These are phyloP conservation scores for Onychostruthus taczanowskii DNA, from an alignment of 2,113 vertebrate genomes.

Conservation along the genomic window DNA sequence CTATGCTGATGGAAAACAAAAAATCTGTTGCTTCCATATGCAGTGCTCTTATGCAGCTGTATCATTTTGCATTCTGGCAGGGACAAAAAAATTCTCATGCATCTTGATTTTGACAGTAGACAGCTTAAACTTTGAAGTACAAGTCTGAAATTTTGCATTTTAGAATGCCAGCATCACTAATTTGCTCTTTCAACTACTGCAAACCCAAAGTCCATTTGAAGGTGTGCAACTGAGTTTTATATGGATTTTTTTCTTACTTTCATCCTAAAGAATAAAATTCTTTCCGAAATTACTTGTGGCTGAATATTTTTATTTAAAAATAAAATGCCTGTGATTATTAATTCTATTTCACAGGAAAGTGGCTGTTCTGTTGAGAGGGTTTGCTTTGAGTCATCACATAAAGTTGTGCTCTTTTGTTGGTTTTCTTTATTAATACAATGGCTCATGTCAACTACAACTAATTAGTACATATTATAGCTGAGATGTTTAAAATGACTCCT, in stretches of 20 bases:
- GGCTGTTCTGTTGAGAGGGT: neutral
- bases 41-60: neutral
- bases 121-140: neutral
- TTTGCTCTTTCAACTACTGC: neutral
- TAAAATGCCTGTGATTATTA: neutral
- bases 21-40: neutral
- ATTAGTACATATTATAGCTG: neutral
- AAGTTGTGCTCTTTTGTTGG: neutral
- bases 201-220: neutral
- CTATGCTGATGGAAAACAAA: fast-evolving
- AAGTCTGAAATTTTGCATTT: neutral
- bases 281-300: neutral
- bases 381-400: neutral
- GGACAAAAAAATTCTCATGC: neutral
- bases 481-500: neutral
- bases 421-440: neutral
- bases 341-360: neutral
- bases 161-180: neutral
- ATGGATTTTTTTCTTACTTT: neutral
- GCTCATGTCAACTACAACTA: neutral
- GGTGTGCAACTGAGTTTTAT: neutral
- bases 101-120: neutral
- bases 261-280: neutral
- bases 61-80: neutral
- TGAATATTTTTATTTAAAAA: neutral